Evolutionary conservation across 2,888 invertebrate genomes (phyloP).

Genomic region (Strigamia maritima): DNA sequence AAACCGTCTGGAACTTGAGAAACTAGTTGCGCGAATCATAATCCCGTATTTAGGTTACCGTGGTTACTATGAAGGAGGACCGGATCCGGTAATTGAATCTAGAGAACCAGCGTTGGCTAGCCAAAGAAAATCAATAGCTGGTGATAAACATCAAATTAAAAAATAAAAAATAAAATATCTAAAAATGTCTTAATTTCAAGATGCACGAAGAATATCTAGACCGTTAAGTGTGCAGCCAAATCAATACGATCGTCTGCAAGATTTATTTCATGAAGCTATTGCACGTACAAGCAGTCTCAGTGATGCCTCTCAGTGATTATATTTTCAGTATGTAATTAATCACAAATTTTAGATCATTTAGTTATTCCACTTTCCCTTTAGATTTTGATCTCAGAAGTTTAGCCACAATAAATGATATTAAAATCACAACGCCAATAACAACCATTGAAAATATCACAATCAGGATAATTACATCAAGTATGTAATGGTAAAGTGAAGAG

Average conservation of each 20-base stretch:
- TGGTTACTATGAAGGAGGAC: conserved; percentile 49
- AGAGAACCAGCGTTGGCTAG: conserved; percentile 42
- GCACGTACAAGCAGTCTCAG: conserved; percentile 30
- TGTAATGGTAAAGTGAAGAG: neutral
- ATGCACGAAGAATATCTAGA: conserved; percentile 10
- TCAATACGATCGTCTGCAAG: conserved; percentile 18
- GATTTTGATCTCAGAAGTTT: neutral
- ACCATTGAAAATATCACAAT: neutral
- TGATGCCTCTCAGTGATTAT: no score
- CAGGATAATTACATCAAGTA: neutral
- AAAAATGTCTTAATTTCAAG: neutral
- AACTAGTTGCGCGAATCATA: conserved; percentile 49
- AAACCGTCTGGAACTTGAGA: conserved; percentile 49
- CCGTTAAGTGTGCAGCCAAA: conserved; percentile 33
- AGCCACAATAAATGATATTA: neutral
- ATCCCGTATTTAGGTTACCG: conserved; percentile 49
- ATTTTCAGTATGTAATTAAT: no score
- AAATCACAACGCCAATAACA: neutral
- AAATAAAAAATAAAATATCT: neutral
- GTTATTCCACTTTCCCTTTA: neutral
- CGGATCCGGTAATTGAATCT: conserved; percentile 46
- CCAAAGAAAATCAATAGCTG: conserved; percentile 41
- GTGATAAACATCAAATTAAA: no score
- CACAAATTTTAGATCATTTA: neutral
- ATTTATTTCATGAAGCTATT: conserved; percentile 21